These are phyloP conservation scores for Sylvia atricapilla DNA, from an alignment of 2,113 vertebrate species.

Conservation along the genomic window DNA sequence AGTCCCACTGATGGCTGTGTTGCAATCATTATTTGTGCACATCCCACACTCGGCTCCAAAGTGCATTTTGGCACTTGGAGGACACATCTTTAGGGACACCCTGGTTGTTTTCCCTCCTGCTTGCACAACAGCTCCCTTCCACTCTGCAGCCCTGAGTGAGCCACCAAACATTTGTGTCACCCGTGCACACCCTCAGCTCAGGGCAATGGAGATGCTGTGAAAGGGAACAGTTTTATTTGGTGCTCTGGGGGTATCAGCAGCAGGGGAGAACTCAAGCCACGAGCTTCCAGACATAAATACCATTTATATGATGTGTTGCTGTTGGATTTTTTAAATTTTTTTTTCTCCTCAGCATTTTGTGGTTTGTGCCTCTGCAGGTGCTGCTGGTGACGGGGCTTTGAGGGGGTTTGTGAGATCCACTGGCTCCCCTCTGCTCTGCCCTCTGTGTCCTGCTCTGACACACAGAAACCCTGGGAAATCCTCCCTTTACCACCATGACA, in stretches of 20 bases:
- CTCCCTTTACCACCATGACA: neutral
- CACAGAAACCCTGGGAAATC: neutral
- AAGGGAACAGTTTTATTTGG: neutral
- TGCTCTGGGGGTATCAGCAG: neutral
- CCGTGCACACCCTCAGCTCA: neutral
- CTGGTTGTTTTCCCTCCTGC: neutral
- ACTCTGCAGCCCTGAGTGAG: neutral
- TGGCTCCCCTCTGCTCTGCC: neutral
- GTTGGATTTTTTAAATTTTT: neutral
- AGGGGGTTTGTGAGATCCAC: neutral
- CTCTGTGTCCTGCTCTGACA: neutral
- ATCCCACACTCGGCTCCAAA: neutral
- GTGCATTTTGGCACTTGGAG: neutral
- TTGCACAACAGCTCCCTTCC: neutral
- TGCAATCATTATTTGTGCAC: neutral
- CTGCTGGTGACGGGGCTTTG: neutral
- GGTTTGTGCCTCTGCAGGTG: neutral
- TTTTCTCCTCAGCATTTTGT: neutral
- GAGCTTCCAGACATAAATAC: neutral
- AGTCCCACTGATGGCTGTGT: neutral
- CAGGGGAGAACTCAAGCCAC: rapidly evolving
- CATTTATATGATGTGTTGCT: rapidly evolving
- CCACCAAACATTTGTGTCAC: neutral
- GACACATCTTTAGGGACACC: neutral
- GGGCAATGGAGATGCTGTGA: neutral